These are phyloP conservation scores for Brachionus sp. DNA, from an alignment of 1,140 invertebrate genomes.

Conservation along the genomic window DNA sequence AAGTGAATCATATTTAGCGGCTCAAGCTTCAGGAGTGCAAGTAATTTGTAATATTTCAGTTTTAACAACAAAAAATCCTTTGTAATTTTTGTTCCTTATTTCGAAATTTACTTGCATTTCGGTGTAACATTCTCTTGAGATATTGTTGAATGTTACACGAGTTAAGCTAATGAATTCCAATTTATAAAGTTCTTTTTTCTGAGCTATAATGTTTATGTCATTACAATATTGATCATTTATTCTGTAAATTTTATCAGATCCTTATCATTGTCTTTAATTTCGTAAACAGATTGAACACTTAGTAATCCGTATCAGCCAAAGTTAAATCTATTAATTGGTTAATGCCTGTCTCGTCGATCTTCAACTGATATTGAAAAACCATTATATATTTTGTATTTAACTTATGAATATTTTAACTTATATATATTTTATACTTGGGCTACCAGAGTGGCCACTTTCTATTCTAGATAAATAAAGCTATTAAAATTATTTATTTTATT, in stretches of 20 bases:
- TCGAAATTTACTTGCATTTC: not conserved
- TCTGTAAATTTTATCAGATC: not conserved
- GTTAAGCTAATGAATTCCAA: not conserved
- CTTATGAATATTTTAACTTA: too few species aligned
- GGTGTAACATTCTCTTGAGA: not conserved
- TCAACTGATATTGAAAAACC: too few species aligned
- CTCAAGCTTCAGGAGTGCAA: too few species aligned
- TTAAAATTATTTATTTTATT: too few species aligned
- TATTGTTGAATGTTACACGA: not conserved
- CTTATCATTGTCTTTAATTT: not conserved
- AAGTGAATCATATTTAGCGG: too few species aligned
- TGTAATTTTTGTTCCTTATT: not conserved
- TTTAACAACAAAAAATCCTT: not conserved
- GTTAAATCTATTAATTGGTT: conserved; percentile 49
- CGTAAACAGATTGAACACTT: conserved; percentile 16
- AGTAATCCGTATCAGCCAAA: conserved; percentile 51
- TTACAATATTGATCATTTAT: not conserved
- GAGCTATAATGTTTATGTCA: not conserved
- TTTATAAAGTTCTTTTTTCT: not conserved
- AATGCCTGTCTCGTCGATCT: conserved; percentile 47
- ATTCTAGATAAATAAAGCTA: too few species aligned
- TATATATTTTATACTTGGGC: too few species aligned
- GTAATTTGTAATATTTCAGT: too few species aligned
- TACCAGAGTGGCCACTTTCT: too few species aligned
- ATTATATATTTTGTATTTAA: too few species aligned